phyloP scores from a whole-genome alignment of 2,797 vertebrate species.

The Chiloscyllium punctatum region DNA sequence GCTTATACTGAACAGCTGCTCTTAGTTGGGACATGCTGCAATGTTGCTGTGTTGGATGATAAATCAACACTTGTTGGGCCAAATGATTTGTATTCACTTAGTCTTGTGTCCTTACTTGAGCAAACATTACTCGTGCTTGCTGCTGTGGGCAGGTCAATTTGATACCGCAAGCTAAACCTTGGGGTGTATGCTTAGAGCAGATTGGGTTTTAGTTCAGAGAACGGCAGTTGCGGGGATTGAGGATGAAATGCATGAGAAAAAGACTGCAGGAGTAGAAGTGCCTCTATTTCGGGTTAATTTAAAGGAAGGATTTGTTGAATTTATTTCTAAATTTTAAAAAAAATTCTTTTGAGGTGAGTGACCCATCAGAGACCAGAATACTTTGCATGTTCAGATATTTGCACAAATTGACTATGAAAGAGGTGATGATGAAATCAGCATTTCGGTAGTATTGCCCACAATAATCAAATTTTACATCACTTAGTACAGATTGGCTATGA shows the following conservation, averaged over 20 bases:
- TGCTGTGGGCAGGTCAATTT: not conserved
- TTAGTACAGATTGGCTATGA: not conserved
- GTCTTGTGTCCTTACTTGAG: not conserved
- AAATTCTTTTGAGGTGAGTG: not conserved
- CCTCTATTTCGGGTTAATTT: not conserved
- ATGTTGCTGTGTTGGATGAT: not conserved
- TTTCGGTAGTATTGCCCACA: not conserved
- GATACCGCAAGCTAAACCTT: not conserved
- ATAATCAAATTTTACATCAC: not conserved
- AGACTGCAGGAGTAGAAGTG: no score
- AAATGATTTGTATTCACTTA: not conserved
- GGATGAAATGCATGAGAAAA: no score
- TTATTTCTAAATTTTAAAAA: not conserved
- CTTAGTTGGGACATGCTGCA: not conserved
- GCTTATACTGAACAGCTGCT: not conserved
- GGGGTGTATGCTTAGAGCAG: not conserved
- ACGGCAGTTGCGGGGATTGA: not conserved
- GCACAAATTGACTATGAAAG: not conserved
- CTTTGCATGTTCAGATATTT: not conserved
- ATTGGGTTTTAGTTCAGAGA: not conserved
- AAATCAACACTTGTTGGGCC: not conserved
- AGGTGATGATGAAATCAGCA: not conserved
- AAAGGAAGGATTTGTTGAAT: not conserved
- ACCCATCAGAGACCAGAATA: not conserved
- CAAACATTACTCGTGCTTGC: not conserved